These are phyloP conservation scores for Zenarchopterus dispar DNA, from an alignment of 2,797 vertebrate genomes.

Conservation along the genomic window DNA sequence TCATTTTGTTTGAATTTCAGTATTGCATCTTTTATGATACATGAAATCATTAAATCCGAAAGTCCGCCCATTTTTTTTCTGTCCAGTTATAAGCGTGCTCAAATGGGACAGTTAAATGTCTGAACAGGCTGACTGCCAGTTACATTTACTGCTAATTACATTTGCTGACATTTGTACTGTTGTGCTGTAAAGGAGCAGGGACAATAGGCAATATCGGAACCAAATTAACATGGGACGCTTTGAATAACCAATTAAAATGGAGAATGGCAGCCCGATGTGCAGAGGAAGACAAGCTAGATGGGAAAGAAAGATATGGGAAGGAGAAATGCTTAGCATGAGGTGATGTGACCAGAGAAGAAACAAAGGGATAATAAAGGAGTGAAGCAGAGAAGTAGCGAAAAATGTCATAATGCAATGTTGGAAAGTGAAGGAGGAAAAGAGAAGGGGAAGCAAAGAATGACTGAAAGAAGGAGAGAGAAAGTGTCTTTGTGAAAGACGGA, in stretches of 20 bases:
- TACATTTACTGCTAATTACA: constrained; percentile 41
- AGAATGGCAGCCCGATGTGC: constrained; percentile 21
- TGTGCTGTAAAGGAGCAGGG: constrained; percentile 38
- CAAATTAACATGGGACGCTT: constrained; percentile 43
- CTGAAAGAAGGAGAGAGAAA: constrained; percentile 48
- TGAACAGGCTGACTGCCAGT: constrained; percentile 21
- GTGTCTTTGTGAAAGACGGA: constrained; percentile 67
- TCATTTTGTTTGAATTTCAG: constrained; percentile 1
- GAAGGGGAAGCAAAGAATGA: constrained; percentile 39
- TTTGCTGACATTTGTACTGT: constrained; percentile 54
- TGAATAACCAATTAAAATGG: constrained; percentile 56
- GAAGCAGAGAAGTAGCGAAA: constrained; percentile 49
- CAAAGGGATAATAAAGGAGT: constrained; percentile 64
- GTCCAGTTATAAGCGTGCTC: constrained; percentile 33
- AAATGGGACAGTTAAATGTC: constrained; percentile 45
- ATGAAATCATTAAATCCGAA: constrained; percentile 36
- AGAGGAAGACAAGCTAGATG: constrained; percentile 46
- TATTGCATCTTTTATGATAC: constrained; percentile 12
- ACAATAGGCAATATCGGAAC: constrained; percentile 30
- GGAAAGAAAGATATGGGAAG: constrained; percentile 36
- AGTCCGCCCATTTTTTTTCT: constrained; percentile 23
- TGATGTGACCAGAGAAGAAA: constrained; percentile 58
- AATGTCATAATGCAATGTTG: constrained; percentile 57
- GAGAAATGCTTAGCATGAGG: constrained; percentile 38
- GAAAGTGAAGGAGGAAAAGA: constrained; percentile 24